These are phyloP conservation scores for Egretta garzetta DNA, from an alignment of 2,113 vertebrate genomes.

Conservation along the genomic window DNA sequence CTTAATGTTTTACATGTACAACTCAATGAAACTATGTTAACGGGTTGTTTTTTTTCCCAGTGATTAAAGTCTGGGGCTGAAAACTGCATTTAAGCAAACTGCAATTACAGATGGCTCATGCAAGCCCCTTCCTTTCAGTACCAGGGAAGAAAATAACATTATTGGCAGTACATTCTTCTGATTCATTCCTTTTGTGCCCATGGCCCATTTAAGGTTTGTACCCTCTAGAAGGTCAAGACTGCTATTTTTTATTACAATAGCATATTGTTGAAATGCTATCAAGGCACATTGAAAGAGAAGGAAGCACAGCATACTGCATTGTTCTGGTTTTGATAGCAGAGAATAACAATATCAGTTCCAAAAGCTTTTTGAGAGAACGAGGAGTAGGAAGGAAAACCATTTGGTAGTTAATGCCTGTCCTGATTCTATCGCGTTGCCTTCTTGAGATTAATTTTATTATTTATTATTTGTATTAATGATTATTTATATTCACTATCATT, in stretches of 20 bases:
- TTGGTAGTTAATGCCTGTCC: slow-evolving; percentile 6
- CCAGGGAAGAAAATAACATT: background rate
- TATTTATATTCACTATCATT: slow-evolving; percentile 73
- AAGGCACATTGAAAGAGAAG: background rate
- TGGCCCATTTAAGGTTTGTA: background rate
- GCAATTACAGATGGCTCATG: background rate
- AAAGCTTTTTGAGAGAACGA: slow-evolving; percentile 2
- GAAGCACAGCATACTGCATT: background rate
- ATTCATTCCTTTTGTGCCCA: background rate
- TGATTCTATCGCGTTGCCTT: background rate
- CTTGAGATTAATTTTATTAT: slow-evolving; percentile 25
- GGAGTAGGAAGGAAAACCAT: background rate
- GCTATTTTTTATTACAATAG: background rate
- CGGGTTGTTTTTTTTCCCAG: rapidly evolving
- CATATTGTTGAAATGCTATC: background rate
- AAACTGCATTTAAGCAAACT: background rate
- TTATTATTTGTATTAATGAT: slow-evolving; percentile 69
- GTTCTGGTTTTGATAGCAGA: background rate
- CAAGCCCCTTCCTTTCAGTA: background rate
- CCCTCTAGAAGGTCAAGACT: background rate
- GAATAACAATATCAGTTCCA: background rate
- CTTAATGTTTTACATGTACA: background rate
- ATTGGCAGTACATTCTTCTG: background rate
- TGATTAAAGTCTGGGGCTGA: background rate
- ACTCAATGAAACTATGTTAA: background rate